Base-by-base conservation (phyloP, 1,140 invertebrate genomes). In the Drosophila arizonae region DNA sequence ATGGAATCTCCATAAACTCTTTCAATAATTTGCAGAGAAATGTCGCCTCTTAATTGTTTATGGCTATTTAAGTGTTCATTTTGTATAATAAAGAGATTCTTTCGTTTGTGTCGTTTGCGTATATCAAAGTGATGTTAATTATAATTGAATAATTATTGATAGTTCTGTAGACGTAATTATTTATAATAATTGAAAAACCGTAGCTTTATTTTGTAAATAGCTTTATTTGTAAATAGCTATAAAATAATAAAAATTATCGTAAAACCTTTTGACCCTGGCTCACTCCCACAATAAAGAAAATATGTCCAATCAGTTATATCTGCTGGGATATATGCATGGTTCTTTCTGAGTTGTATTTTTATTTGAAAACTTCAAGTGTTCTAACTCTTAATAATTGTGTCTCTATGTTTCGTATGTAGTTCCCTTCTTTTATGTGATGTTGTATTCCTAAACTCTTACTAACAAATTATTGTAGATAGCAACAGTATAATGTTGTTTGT, bases 1-100 rank as follows among this genome's bases (percentile, higher is more conserved):
- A 77, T 77, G 89, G 85, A 67, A 75, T 69, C 66, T 71, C 89
- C 21, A 81, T 85, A 76, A 84, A 63, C 55, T 67, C 79, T 26
- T 73, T 86, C 52, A 70, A 51, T 50, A 82, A 77, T 72, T 51
- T 76, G 41, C 84, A 68, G 77, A 67, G 55, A 76, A 67, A 70
- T 51, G 50, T 10, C 50, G 30, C 50, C 33, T 54, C 48, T 46
- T 72, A 33, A 36, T 48, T 6, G 10, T 28, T 51, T 24, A 63
- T 48, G 13, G 21, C 39, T 55, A 63, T 48, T 39, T 13, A 4
- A 54, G 52, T 54, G 0, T 39, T 36, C 30, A 46, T 41, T 57
- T 50, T 69, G 39, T 2, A 36, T 55, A 63, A 69, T 63, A 60
- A 55, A 60, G 15, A 8, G 36, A 4, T 17, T 30, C 8, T 30